Conservation (phyloP, 2,888 invertebrate species). For the Protophormia terraenovae region DNA sequence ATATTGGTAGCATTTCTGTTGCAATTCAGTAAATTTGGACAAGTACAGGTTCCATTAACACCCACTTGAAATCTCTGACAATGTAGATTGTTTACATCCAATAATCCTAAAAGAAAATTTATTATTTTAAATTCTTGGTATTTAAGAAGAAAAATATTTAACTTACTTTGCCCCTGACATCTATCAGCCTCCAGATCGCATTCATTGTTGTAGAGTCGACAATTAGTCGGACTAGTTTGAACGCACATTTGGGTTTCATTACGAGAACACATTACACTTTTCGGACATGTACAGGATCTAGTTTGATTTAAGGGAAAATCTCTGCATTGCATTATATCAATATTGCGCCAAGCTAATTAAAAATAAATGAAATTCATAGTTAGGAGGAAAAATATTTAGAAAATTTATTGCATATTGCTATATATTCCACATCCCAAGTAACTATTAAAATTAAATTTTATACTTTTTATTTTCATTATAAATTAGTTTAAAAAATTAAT, state of each 20-base stretch:
- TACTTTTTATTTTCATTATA: too few species aligned
- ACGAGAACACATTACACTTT: constrained; percentile 43
- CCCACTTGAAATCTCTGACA: constrained; percentile 32
- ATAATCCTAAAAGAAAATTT: background rate
- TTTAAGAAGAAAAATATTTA: background rate
- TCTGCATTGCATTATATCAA: constrained; percentile 52
- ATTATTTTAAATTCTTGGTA: background rate
- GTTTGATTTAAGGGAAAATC: constrained; percentile 32
- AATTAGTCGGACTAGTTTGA: constrained; percentile 14
- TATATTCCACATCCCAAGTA: too few species aligned
- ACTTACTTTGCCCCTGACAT: constrained; percentile 49
- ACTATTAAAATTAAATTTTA: too few species aligned
- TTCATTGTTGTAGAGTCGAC: constrained; percentile 47
- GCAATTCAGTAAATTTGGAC: constrained; percentile 16
- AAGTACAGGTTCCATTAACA: constrained; percentile 9
- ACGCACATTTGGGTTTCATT: constrained; percentile 42
- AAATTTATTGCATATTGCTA: too few species aligned
- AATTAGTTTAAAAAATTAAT: too few species aligned
- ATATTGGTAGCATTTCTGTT: constrained; percentile 43
- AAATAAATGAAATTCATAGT: background rate
- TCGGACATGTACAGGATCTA: constrained; percentile 42
- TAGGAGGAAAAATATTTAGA: too few species aligned
- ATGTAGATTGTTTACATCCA: constrained; percentile 26
- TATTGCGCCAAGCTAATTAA: constrained; percentile 40
- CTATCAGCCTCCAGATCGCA: constrained; percentile 44